These are phyloP conservation scores for Phalangium opilio DNA, from an alignment of 2,888 invertebrate genomes.

Conservation along the genomic window DNA sequence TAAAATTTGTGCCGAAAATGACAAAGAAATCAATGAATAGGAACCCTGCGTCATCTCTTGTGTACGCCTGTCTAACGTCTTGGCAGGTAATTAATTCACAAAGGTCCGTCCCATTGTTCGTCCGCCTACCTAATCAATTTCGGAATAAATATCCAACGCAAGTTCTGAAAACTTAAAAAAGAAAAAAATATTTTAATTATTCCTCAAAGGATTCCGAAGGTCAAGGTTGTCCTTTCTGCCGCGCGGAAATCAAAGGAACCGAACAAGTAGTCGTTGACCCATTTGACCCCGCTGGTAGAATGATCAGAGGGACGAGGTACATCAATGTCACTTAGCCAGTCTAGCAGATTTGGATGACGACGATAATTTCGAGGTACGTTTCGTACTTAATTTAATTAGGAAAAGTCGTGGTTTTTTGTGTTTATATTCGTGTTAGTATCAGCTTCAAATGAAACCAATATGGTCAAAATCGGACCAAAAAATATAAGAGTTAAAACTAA, in stretches of 20 bases:
- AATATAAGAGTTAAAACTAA: no score
- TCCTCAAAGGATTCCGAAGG: slow-evolving; percentile 61
- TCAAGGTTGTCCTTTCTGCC: slow-evolving; percentile 86
- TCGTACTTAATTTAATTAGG: no score
- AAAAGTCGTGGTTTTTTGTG: no score
- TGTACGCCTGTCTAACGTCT: slow-evolving; percentile 95
- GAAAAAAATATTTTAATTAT: no score
- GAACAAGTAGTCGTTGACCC: slow-evolving; percentile 97
- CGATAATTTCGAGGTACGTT: slow-evolving; percentile 18
- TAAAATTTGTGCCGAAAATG: slow-evolving; percentile 99
- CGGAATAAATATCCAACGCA: background rate
- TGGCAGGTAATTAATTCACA: slow-evolving; percentile 59
- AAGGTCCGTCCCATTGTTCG: no score
- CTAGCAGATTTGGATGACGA: slow-evolving; percentile 20
- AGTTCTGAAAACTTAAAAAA: slow-evolving; percentile 1
- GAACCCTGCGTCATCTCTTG: slow-evolving; percentile 94
- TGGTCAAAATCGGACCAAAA: no score
- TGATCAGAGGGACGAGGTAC: slow-evolving; percentile 16
- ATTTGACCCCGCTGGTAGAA: slow-evolving; percentile 40
- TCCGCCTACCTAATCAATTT: no score
- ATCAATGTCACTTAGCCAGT: slow-evolving; percentile 12
- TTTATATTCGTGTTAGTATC: no score
- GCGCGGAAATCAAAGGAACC: slow-evolving; percentile 98
- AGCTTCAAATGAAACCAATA: no score
- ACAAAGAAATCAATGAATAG: slow-evolving; percentile 97